These are phyloP conservation scores for Varanus komodoensis DNA, from an alignment of 2,113 vertebrate species.

Conservation along the genomic window DNA sequence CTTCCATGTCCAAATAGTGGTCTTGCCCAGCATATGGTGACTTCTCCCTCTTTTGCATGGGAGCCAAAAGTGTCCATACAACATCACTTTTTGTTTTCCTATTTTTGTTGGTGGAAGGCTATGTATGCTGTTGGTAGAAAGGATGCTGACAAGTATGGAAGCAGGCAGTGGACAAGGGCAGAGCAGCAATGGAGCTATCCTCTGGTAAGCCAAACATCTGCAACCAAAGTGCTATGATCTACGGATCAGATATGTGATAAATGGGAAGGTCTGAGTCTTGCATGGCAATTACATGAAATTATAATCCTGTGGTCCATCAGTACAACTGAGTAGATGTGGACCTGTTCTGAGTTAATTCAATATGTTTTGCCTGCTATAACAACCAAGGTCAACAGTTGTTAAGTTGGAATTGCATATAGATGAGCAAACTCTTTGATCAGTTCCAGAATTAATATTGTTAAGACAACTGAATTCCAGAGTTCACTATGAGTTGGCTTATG, in stretches of 20 bases:
- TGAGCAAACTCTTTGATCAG: neutral
- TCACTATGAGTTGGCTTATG: neutral
- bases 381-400: slow-evolving; percentile 6
- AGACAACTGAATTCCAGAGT: neutral
- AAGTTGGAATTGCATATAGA: neutral
- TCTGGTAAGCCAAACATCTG: slow-evolving; percentile 4
- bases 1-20: neutral
- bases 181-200: neutral
- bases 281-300: neutral
- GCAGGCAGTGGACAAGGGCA: neutral
- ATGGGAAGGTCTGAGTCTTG: neutral
- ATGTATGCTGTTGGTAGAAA: neutral
- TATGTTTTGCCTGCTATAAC: neutral
- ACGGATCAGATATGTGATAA: neutral
- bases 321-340: neutral
- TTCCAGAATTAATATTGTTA: slow-evolving; percentile 14
- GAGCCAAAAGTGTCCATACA: neutral
- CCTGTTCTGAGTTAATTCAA: neutral
- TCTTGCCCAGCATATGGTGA: neutral
- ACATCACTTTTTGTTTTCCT: neutral
- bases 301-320: neutral
- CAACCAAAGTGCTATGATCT: neutral
- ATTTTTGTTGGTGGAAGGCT: neutral
- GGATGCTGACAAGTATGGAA: neutral
- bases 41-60: neutral